Conservation (phyloP, 2,888 invertebrate genomes). For the Parascotia fuliginaria region DNA sequence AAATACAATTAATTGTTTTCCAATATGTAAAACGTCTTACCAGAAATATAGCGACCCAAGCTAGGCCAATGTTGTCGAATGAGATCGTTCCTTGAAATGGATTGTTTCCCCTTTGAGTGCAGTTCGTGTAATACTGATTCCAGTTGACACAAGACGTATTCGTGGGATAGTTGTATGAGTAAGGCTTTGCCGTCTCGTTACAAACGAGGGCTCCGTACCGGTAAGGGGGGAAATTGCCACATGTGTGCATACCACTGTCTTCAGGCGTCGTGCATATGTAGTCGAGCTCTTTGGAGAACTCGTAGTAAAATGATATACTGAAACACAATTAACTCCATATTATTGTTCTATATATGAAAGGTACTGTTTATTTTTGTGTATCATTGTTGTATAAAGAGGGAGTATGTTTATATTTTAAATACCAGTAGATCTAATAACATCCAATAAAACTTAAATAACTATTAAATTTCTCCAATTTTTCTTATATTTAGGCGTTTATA, state of each 20-base stretch:
- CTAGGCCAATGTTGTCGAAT: slow-evolving; percentile 99
- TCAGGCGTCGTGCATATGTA: slow-evolving; percentile 98
- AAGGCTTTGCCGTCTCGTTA: slow-evolving; percentile 89
- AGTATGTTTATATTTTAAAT: too few relatives aligned
- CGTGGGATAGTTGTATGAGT: slow-evolving; percentile 87
- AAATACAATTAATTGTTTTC: neutral
- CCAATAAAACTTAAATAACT: too few relatives aligned
- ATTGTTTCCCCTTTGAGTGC: slow-evolving; percentile 96
- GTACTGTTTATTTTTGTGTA: too few relatives aligned
- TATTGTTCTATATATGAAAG: neutral
- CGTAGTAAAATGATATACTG: slow-evolving; percentile 93
- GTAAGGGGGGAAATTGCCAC: slow-evolving; percentile 93
- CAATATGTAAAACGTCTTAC: slow-evolving; percentile 86
- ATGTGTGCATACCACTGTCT: slow-evolving; percentile 97
- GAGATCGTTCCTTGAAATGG: slow-evolving; percentile 99
- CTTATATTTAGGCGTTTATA: too few relatives aligned
- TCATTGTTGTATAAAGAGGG: too few relatives aligned
- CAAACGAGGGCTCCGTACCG: slow-evolving; percentile 90
- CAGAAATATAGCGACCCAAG: slow-evolving; percentile 99
- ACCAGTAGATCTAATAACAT: too few relatives aligned
- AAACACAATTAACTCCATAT: slow-evolving; percentile 29
- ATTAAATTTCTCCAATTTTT: too few relatives aligned
- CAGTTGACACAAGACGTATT: slow-evolving; percentile 97
- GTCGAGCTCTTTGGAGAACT: slow-evolving; percentile 95
- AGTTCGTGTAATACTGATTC: slow-evolving; percentile 99